A percentile compares a stretch with the other conserved stretches of the same genome.
phyloP scores from a whole-genome alignment of 2,888 invertebrate species.

The Spisula subtruncata region DNA sequence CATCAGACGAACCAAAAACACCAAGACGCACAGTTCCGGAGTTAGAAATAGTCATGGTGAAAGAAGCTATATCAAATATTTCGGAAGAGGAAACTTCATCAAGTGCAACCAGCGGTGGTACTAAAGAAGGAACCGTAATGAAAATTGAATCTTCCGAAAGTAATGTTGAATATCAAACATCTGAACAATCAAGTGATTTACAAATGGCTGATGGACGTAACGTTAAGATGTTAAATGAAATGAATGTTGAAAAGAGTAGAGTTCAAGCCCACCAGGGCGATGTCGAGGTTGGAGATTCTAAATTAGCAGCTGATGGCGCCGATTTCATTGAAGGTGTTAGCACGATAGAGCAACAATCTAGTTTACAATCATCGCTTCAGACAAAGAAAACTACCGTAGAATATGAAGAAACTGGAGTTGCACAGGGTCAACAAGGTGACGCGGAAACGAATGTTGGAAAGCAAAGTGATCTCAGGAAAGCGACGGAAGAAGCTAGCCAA shows the following conservation, averaged over 20 bases:
- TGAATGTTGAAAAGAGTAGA: constrained; percentile 36
- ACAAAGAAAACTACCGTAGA: background rate
- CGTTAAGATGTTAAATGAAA: constrained; percentile 33
- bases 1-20: background rate
- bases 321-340: background rate
- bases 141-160: background rate
- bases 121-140: background rate
- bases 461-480: background rate
- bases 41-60: constrained; percentile 38
- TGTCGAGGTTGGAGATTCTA: background rate
- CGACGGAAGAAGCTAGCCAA: background rate
- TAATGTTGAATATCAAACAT: constrained; percentile 15
- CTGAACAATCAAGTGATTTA: constrained; percentile 20
- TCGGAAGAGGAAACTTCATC: background rate
- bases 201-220: background rate
- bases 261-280: background rate
- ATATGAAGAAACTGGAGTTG: background rate
- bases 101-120: background rate
- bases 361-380: background rate
- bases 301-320: too few species aligned
- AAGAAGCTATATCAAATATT: constrained; percentile 33
- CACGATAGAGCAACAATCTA: background rate
- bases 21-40: constrained; percentile 32
- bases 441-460: background rate
- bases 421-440: background rate